phyloP scores from a whole-genome alignment of 2,113 vertebrate species.

The Proterorhinus semilunaris region DNA sequence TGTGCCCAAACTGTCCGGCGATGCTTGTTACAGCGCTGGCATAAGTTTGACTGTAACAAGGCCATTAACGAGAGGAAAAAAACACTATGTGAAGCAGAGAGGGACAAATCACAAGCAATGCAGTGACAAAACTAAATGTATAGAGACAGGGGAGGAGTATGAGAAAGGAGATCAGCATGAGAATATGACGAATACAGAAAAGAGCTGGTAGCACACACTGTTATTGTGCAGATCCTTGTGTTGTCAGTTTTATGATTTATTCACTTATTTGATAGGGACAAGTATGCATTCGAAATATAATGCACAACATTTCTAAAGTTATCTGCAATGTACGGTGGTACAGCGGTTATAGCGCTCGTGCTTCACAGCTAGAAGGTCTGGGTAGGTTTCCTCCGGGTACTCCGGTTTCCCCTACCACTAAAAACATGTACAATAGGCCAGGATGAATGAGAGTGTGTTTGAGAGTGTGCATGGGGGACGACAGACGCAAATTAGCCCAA shows the following conservation, averaged over 20 bases:
- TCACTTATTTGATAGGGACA: too few relatives aligned
- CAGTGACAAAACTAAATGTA: background rate
- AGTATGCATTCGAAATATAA: too few relatives aligned
- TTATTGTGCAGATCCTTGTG: background rate
- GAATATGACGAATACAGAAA: background rate
- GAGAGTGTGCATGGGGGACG: too few relatives aligned
- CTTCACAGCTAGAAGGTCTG: too few relatives aligned
- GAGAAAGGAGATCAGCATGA: background rate
- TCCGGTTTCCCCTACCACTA: too few relatives aligned
- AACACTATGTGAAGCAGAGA: background rate
- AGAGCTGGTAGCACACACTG: background rate
- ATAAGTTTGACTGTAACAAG: conserved; percentile 6
- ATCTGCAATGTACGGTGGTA: too few relatives aligned
- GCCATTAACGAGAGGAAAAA: conserved; percentile 2
- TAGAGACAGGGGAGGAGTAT: background rate
- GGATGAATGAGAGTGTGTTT: too few relatives aligned
- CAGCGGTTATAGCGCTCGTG: too few relatives aligned
- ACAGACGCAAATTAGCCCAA: too few relatives aligned
- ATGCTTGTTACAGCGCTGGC: background rate
- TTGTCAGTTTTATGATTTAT: background rate
- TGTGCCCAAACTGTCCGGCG: background rate
- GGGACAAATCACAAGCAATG: conserved; percentile 5
- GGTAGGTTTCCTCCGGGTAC: too few relatives aligned
- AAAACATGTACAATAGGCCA: too few relatives aligned
- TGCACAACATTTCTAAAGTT: too few relatives aligned